Conservation (phyloP, 2,113 vertebrate genomes). For the Spea multiplicata region DNA sequence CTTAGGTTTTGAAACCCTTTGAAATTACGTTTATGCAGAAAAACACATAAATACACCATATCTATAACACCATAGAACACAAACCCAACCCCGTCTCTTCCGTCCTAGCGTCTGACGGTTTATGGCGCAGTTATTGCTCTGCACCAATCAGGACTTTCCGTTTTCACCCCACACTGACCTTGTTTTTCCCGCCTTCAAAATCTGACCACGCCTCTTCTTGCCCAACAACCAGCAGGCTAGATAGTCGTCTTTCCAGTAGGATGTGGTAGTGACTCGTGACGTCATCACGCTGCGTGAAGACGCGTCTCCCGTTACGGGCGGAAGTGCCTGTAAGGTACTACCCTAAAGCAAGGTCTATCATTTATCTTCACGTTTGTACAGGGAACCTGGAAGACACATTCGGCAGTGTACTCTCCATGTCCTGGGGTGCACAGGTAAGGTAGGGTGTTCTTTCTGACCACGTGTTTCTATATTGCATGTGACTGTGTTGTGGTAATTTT, state of each 20-base stretch:
- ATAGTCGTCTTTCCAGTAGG: not conserved
- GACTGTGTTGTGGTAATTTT: conserved; percentile 17
- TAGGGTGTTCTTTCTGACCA: not conserved
- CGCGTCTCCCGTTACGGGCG: conserved; percentile 27
- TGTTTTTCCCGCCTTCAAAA: not conserved
- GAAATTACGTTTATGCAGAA: no score
- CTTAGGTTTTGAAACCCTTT: no score
- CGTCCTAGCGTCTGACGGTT: no score
- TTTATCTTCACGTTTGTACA: not conserved
- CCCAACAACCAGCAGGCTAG: not conserved
- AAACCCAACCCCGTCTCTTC: no score
- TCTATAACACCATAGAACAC: no score
- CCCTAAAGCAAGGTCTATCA: not conserved
- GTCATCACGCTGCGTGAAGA: conserved; percentile 9
- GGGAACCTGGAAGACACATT: not conserved
- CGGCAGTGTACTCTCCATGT: not conserved
- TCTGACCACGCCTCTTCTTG: not conserved
- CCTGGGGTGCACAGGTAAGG: not conserved
- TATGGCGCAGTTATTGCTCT: no score
- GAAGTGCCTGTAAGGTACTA: conserved; percentile 29
- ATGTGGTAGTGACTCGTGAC: not conserved
- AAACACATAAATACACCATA: no score
- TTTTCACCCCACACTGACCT: not conserved
- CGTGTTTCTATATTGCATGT: conserved; percentile 6
- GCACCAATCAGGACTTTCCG: not conserved